Percentiles rank a stretch among this genome's conserved stretches.
Evolutionary conservation across 1,140 invertebrate genomes (phyloP).

Genomic region (Tetramorium parvispinum): DNA sequence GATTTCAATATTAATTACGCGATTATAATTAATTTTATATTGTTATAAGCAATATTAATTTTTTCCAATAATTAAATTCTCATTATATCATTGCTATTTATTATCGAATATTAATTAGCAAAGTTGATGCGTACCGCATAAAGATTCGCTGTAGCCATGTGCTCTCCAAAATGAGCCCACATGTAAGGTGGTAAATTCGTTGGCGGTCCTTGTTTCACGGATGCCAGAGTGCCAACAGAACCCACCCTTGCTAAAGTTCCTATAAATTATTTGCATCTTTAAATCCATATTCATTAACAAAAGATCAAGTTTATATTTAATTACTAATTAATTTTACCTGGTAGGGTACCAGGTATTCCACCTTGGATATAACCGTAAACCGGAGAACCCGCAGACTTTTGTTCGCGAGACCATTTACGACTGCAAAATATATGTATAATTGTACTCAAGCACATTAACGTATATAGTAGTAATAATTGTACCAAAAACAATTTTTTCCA

Average conservation of each 20-base stretch:
- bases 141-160: conserved; percentile 93
- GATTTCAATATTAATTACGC: background rate
- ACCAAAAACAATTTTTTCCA: background rate
- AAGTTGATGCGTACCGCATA: conserved; percentile 89
- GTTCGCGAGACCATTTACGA: conserved; percentile 94
- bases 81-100: background rate
- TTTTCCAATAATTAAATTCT: background rate
- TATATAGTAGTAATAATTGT: background rate
- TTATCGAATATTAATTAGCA: conserved; percentile 27
- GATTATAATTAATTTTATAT: background rate
- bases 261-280: conserved; percentile 41
- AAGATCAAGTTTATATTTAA: conserved; percentile 17
- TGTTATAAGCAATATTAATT: background rate
- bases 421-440: conserved; percentile 83
- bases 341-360: conserved; percentile 85
- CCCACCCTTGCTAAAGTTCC: conserved; percentile 82
- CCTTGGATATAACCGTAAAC: conserved; percentile 94
- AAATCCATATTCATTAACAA: background rate
- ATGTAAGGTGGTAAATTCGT: conserved; percentile 82
- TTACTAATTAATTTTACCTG: conserved; percentile 70
- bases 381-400: conserved; percentile 92
- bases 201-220: conserved; percentile 87
- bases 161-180: conserved; percentile 95
- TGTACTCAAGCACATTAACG: background rate
- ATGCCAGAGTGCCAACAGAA: conserved; percentile 85